These are phyloP conservation scores for Campylorhamphus procurvoides DNA, from an alignment of 2,113 vertebrate species.

Conservation along the genomic window DNA sequence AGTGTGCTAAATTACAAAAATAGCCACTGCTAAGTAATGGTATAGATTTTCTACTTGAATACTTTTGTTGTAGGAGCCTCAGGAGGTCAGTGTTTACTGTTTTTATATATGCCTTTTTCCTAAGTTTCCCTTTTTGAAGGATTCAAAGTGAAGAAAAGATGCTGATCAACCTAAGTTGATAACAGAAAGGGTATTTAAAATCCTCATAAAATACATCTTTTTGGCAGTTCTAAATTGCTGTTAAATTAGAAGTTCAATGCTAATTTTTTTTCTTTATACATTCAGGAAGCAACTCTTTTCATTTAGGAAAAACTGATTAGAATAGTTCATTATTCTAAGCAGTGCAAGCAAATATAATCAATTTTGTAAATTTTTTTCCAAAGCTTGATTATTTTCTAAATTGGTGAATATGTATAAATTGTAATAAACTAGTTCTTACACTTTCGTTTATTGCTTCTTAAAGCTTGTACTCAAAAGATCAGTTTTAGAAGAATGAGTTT, in stretches of 20 bases:
- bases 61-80: conserved; percentile 95
- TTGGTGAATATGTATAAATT: conserved; percentile 65
- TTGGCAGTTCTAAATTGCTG: conserved; percentile 66
- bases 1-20: conserved; percentile 89
- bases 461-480: conserved; percentile 57
- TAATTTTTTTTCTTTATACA: conserved; percentile 1
- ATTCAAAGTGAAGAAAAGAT: conserved; percentile 82
- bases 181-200: conserved; percentile 80
- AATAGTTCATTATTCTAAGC: conserved; percentile 66
- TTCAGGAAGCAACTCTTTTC: conserved; percentile 19
- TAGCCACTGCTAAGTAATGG: conserved; percentile 90
- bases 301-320: not conserved
- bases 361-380: conserved; percentile 69
- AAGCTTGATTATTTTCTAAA: conserved; percentile 74
- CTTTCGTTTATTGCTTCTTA: conserved; percentile 72
- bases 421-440: conserved; percentile 68
- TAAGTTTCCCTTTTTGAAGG: conserved; percentile 83
- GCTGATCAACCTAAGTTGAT: conserved; percentile 85
- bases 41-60: conserved; percentile 97
- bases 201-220: conserved; percentile 68
- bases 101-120: conserved; percentile 89
- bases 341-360: conserved; percentile 61
- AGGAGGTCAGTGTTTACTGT: conserved; percentile 94
- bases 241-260: conserved; percentile 66
- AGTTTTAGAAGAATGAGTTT: conserved; percentile 64